These are phyloP conservation scores for Zhengitettix transpicula DNA, from an alignment of 2,888 invertebrate species.

Conservation along the genomic window DNA sequence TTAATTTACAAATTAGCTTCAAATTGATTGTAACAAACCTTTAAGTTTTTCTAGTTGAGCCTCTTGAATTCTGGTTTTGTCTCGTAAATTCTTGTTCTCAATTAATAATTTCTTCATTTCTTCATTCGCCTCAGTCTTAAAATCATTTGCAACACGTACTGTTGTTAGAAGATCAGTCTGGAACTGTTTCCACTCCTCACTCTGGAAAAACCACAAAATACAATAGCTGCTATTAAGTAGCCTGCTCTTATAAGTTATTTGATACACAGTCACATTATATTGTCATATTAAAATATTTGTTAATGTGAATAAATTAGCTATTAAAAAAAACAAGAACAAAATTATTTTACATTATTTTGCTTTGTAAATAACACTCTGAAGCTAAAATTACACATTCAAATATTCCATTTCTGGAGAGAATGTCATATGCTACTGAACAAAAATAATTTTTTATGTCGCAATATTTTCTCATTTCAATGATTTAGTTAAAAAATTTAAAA, in stretches of 20 bases:
- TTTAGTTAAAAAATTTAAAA: too few relatives aligned
- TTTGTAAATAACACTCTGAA: too few relatives aligned
- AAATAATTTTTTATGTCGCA: too few relatives aligned
- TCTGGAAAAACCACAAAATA: conserved; percentile 26
- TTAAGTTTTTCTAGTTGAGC: conserved; percentile 67
- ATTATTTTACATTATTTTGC: too few relatives aligned
- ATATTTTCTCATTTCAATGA: too few relatives aligned
- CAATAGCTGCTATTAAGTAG: background rate
- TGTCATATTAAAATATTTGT: too few relatives aligned
- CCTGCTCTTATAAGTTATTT: background rate
- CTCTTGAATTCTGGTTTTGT: conserved; percentile 57
- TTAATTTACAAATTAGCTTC: too few relatives aligned
- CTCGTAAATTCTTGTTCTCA: conserved; percentile 66
- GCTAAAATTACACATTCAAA: too few relatives aligned
- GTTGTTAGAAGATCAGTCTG: conserved; percentile 84
- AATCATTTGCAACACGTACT: conserved; percentile 89
- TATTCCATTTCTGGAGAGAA: too few relatives aligned
- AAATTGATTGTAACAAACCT: conserved; percentile 28
- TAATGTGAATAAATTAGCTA: too few relatives aligned
- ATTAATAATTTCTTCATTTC: conserved; percentile 63
- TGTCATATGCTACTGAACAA: too few relatives aligned
- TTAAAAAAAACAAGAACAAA: too few relatives aligned
- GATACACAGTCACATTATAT: background rate
- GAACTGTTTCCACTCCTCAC: conserved; percentile 86
- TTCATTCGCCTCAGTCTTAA: conserved; percentile 84